These are phyloP conservation scores for Channa striata DNA, from an alignment of 2,797 vertebrate species.

Conservation along the genomic window DNA sequence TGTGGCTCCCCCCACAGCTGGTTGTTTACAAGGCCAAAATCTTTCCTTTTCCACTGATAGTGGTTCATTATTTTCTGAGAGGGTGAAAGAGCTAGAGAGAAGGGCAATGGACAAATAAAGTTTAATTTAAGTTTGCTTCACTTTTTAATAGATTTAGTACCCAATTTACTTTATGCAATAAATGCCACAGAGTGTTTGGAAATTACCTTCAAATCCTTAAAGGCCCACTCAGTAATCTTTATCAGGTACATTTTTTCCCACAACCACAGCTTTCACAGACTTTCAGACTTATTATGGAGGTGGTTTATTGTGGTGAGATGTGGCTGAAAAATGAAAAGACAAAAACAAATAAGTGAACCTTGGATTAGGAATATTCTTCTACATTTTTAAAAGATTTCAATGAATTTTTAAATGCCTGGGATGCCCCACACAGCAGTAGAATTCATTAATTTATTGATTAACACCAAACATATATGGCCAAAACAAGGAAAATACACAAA, in stretches of 20 bases:
- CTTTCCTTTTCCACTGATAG: constrained; percentile 38
- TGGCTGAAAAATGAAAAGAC: background rate
- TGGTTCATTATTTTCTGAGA: constrained; percentile 45
- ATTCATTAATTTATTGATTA: no score
- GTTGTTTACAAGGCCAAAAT: constrained; percentile 52
- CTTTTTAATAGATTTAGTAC: constrained; percentile 24
- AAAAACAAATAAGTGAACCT: no score
- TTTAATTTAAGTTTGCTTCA: constrained; percentile 27
- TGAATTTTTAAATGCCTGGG: no score
- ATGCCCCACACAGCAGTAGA: no score
- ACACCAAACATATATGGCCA: no score
- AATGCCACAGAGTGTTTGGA: constrained; percentile 9
- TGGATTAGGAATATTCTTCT: no score
- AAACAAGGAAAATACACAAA: no score
- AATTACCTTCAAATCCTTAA: background rate
- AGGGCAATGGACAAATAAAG: constrained; percentile 20
- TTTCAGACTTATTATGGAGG: constrained; percentile 7
- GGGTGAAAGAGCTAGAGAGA: constrained; percentile 1
- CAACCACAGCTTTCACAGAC: background rate
- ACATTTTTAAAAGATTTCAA: no score
- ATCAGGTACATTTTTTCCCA: background rate
- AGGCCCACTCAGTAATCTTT: background rate
- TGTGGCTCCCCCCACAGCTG: constrained; percentile 39
- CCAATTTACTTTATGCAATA: background rate
- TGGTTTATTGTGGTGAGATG: background rate